These are phyloP conservation scores for Keiferia lycopersicella DNA, from an alignment of 2,888 invertebrate genomes.

Conservation along the genomic window DNA sequence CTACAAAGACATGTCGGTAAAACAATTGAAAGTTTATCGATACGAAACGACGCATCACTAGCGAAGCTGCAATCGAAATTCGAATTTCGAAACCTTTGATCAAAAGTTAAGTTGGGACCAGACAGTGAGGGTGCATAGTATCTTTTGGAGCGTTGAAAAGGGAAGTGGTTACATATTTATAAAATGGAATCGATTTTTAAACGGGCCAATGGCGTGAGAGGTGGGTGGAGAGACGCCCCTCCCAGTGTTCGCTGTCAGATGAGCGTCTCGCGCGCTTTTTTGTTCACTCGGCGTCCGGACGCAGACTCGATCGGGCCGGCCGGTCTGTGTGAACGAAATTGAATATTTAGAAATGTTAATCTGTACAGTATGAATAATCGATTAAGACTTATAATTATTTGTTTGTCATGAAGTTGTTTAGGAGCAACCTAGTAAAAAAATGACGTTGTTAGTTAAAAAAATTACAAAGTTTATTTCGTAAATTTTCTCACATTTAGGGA, in stretches of 20 bases:
- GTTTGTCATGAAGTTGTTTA: too few relatives aligned
- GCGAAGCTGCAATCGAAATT: constrained; percentile 38
- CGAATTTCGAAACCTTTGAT: constrained; percentile 32
- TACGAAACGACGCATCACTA: constrained; percentile 52
- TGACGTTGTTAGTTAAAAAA: too few relatives aligned
- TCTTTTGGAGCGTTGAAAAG: constrained; percentile 46
- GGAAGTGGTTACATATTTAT: constrained; percentile 80
- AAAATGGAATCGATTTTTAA: constrained; percentile 81
- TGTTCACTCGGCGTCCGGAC: constrained; percentile 69
- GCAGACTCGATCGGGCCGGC: constrained; percentile 41
- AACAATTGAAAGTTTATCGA: constrained; percentile 69
- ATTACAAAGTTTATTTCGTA: too few relatives aligned
- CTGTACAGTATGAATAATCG: constrained; percentile 2
- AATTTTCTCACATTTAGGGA: too few relatives aligned
- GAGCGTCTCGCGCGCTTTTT: constrained; percentile 67
- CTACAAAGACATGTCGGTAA: constrained; percentile 77
- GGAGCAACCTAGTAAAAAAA: too few relatives aligned
- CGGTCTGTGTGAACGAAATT: neutral
- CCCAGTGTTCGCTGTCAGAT: constrained; percentile 70
- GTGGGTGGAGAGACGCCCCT: constrained; percentile 67
- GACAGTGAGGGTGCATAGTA: constrained; percentile 36
- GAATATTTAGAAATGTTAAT: constrained; percentile 21
- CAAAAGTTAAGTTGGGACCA: constrained; percentile 33
- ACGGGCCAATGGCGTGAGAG: constrained; percentile 74
- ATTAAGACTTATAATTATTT: neutral